Evolutionary conservation across 2,797 vertebrate genomes (phyloP).

Genomic region (Pantherophis alleghaniensis): DNA sequence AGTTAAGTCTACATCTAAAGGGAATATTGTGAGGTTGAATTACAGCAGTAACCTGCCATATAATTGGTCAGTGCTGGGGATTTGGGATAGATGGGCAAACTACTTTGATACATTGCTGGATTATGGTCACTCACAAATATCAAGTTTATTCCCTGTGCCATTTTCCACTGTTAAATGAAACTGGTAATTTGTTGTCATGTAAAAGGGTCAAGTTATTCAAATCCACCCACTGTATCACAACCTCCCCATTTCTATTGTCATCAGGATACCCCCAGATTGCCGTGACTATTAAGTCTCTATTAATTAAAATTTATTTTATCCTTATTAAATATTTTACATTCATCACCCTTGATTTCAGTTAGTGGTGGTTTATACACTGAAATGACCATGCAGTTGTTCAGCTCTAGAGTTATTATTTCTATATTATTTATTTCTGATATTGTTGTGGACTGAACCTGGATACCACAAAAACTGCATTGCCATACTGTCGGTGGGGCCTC

Average conservation of each 20-base stretch:
- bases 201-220: not conserved
- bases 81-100: not conserved
- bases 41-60: not conserved
- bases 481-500: not conserved
- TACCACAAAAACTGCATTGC: too few relatives aligned
- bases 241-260: not conserved
- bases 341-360: not conserved
- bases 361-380: not conserved
- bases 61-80: not conserved
- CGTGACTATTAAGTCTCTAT: not conserved
- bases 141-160: not conserved
- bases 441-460: not conserved
- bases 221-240: not conserved
- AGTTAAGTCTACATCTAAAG: not conserved
- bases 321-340: not conserved
- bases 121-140: not conserved
- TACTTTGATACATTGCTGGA: not conserved
- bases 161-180: not conserved
- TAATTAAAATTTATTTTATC: not conserved
- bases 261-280: not conserved
- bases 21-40: not conserved
- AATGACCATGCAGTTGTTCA: not conserved
- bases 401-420: not conserved
- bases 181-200: not conserved
- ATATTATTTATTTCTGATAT: not conserved